These are phyloP conservation scores for Coracias cyanogaster DNA, from an alignment of 2,797 vertebrate species.

Conservation along the genomic window DNA sequence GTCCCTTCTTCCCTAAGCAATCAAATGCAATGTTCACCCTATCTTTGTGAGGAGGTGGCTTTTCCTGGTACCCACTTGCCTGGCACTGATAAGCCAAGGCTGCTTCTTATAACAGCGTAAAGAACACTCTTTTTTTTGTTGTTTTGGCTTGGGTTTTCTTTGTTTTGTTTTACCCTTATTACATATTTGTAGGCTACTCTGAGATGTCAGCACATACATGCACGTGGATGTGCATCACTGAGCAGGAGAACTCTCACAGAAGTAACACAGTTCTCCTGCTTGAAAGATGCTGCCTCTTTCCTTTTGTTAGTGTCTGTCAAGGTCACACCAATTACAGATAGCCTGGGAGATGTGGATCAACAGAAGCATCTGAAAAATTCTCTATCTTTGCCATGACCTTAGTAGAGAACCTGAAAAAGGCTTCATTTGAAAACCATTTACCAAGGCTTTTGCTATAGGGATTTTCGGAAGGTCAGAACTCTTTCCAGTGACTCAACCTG, in stretches of 20 bases:
- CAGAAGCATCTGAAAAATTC: background rate
- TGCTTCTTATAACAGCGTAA: background rate
- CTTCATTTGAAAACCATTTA: background rate
- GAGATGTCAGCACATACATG: background rate
- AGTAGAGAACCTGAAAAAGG: background rate
- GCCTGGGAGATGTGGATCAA: background rate
- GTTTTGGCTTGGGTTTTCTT: background rate
- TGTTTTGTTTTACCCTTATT: background rate
- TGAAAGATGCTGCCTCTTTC: background rate
- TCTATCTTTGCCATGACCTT: background rate
- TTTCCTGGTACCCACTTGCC: background rate
- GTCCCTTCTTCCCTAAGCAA: background rate
- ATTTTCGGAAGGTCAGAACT: background rate
- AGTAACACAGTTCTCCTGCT: background rate
- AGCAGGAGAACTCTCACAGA: background rate
- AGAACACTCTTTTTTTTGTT: background rate
- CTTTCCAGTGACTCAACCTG: background rate
- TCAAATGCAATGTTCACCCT: background rate
- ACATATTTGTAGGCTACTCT: background rate
- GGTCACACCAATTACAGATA: background rate
- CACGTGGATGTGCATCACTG: background rate
- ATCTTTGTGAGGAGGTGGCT: background rate
- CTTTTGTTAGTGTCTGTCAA: background rate
- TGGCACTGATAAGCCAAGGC: background rate
- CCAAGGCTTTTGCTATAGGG: rapidly evolving